Evolutionary conservation across 2,888 invertebrate genomes (phyloP), one percentile per base, ranked within the genome.

Genomic region (Caenorhabditis uteleia): DNA sequence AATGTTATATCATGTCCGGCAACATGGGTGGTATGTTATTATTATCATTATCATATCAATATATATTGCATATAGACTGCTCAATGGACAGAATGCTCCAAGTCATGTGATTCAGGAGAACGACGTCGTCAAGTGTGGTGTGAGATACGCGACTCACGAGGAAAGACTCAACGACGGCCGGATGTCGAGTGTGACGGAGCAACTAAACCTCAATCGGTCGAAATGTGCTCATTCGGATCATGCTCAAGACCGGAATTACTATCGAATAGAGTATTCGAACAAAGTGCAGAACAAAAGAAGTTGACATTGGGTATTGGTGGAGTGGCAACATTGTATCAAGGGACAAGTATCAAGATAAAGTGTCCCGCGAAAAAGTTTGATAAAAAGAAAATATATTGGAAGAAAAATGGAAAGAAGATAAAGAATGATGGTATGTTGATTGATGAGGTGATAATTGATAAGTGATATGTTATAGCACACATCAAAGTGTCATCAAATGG

Each of bases 1-100:
- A 93, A 93, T 84, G 90, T 92, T 0, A 87, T 92, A 56, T 92
- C 94, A 85, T 95, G 95, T 80, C 93, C 93, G 0, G 90, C 93
- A 1, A 87, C 89, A 68, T 95, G 95, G 95, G 90, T 71, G 59
- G 74, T 64, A 14, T 40, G 65, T 65, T 40, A 23, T 5, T 7
- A 1, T n/a, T 21, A 4, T 33, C 14, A 4, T 33, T 33, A 14
- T 33, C 33, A 3, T n/a, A 12, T n/a, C 14, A 33, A 33, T n/a
- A 33, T 33, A 33, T 33, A n/a, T 33, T 33, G 12, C n/a, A 51
- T 62, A 18, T 46, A 72, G 75, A 68, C 70, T 1, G 64, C 64
- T 3, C 68, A 74, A 45, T 81, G 80, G 82, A 75, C 77, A 0
- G 83, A 91, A 85, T 97, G 95, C 84, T 91, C 91, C 14, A 91